phyloP scores from a whole-genome alignment of 2,113 vertebrate species.

The Sylvietta virens region DNA sequence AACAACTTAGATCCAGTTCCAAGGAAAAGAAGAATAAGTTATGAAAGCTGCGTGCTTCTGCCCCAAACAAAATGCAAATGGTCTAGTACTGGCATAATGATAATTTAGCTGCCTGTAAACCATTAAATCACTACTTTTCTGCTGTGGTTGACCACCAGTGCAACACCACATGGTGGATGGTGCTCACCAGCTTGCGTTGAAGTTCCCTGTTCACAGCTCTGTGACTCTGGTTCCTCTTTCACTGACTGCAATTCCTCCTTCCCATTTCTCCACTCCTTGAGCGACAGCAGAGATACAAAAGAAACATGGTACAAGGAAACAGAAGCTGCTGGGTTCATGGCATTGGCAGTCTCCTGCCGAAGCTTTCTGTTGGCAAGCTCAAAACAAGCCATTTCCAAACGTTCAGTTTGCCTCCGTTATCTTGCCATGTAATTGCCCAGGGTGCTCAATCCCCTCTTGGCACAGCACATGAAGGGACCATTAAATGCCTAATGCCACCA shows the following conservation, averaged over 20 bases:
- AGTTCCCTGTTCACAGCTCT: background rate
- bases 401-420: background rate
- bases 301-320: background rate
- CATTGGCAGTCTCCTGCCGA: background rate
- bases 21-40: background rate
- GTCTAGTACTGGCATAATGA: background rate
- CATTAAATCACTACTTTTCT: background rate
- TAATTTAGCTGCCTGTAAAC: background rate
- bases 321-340: background rate
- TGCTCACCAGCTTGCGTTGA: background rate
- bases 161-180: background rate
- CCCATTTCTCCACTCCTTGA: background rate
- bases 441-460: background rate
- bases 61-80: background rate
- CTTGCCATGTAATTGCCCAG: background rate
- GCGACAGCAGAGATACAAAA: background rate
- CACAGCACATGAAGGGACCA: background rate
- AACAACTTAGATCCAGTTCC: background rate
- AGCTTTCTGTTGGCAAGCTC: background rate
- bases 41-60: background rate
- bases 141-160: background rate
- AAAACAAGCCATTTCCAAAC: background rate
- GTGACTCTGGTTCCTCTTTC: background rate
- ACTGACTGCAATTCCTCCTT: background rate
- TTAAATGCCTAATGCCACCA: background rate